Evolutionary conservation across 2,113 vertebrate species (phyloP).

Genomic region (Melanerpes formicivorus): DNA sequence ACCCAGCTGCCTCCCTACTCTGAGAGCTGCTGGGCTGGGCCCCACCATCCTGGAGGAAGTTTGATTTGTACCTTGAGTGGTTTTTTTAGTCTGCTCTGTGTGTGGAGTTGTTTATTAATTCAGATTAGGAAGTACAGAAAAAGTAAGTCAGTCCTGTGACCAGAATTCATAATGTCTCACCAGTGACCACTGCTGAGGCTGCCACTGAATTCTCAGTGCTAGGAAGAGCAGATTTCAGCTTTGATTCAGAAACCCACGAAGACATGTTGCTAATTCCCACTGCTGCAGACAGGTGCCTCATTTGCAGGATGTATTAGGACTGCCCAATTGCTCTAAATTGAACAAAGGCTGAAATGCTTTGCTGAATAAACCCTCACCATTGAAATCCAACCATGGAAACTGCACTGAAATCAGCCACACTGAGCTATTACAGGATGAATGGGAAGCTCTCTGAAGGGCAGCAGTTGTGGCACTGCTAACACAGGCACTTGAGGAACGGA

Average conservation of each 20-base stretch:
- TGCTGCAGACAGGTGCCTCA: slow-evolving; percentile 12
- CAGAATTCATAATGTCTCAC: background rate
- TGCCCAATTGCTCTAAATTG: background rate
- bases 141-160: background rate
- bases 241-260: background rate
- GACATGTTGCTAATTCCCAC: background rate
- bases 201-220: background rate
- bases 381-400: slow-evolving; percentile 30
- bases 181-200: background rate
- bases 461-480: background rate
- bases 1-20: too few species aligned
- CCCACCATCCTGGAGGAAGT: background rate
- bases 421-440: slow-evolving; percentile 18
- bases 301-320: background rate
- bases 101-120: background rate
- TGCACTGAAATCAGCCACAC: background rate
- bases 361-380: slow-evolving; percentile 16
- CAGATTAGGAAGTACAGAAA: background rate
- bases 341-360: slow-evolving; percentile 18
- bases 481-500: background rate
- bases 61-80: background rate
- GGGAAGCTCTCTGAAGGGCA: slow-evolving; percentile 9
- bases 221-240: background rate
- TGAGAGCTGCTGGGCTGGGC: too few species aligned
- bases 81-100: background rate